Conservation (phyloP, 2,888 invertebrate species). For the Platycheirus rosarum region DNA sequence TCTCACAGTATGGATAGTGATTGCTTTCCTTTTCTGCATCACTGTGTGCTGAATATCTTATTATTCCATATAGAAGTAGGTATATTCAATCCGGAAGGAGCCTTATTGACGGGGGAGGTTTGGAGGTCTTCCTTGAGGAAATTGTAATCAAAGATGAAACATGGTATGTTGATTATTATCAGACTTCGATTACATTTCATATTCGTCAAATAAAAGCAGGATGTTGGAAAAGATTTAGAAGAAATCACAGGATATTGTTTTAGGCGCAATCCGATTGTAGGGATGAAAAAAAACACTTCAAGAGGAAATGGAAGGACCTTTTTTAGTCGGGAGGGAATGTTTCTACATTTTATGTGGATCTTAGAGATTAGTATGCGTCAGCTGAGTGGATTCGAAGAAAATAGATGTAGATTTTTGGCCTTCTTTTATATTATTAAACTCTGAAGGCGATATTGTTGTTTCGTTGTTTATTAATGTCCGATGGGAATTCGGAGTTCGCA, state of each 20-base stretch:
- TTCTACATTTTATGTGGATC: slow-evolving; percentile 25
- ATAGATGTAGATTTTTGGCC: background rate
- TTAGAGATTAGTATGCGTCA: background rate
- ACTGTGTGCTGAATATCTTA: slow-evolving; percentile 36
- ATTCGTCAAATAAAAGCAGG: slow-evolving; percentile 56
- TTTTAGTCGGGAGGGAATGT: slow-evolving; percentile 37
- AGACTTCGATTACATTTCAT: slow-evolving; percentile 68
- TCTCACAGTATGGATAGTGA: slow-evolving; percentile 32
- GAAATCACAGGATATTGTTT: slow-evolving; percentile 47
- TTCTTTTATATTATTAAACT: background rate
- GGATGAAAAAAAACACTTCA: background rate
- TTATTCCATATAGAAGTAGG: slow-evolving; percentile 27
- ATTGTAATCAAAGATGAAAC: slow-evolving; percentile 57
- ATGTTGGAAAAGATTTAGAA: slow-evolving; percentile 16
- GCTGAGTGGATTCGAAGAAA: slow-evolving; percentile 24
- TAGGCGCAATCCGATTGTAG: slow-evolving; percentile 43
- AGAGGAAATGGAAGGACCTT: background rate
- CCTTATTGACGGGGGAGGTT: background rate
- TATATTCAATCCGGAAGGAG: slow-evolving; percentile 1
- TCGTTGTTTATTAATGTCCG: background rate
- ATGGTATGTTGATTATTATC: slow-evolving; percentile 59
- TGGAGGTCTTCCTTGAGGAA: slow-evolving; percentile 14
- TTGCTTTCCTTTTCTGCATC: slow-evolving; percentile 36
- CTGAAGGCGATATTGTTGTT: slow-evolving; percentile 28
- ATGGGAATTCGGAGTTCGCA: slow-evolving; percentile 36